Conservation (phyloP, 2,797 vertebrate genomes). For the Thripadectes ignobilis region DNA sequence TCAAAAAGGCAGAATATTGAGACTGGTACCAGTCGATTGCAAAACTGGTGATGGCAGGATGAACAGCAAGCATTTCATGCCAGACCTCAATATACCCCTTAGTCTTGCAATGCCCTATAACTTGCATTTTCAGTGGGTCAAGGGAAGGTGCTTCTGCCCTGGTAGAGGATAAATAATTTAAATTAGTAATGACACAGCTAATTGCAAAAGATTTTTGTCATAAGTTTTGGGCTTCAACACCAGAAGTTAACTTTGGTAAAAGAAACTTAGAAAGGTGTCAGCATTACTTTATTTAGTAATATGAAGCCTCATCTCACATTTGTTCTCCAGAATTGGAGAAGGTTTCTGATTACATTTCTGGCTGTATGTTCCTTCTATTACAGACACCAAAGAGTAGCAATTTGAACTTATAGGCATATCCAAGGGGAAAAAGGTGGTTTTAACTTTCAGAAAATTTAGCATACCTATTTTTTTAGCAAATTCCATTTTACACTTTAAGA, state of each 20-base stretch:
- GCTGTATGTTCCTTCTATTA: neutral
- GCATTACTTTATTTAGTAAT: neutral
- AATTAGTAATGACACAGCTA: neutral
- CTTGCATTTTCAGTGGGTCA: neutral
- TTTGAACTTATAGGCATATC: neutral
- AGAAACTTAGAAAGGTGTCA: neutral
- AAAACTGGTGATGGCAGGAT: neutral
- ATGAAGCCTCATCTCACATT: neutral
- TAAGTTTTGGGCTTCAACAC: neutral
- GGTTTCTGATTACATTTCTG: neutral
- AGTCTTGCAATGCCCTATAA: neutral
- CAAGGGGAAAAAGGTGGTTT: neutral
- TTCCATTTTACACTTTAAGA: neutral
- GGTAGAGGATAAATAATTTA: neutral
- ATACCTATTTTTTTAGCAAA: neutral
- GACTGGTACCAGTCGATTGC: neutral
- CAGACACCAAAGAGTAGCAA: neutral
- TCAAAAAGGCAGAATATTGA: neutral
- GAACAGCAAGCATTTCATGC: neutral
- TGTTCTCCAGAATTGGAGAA: neutral
- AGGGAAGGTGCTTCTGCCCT: neutral
- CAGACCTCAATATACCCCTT: neutral
- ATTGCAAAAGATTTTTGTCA: neutral
- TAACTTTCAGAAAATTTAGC: neutral
- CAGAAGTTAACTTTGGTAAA: neutral